Conservation (phyloP, 1,140 invertebrate species). For the Elysia chlorotica region DNA sequence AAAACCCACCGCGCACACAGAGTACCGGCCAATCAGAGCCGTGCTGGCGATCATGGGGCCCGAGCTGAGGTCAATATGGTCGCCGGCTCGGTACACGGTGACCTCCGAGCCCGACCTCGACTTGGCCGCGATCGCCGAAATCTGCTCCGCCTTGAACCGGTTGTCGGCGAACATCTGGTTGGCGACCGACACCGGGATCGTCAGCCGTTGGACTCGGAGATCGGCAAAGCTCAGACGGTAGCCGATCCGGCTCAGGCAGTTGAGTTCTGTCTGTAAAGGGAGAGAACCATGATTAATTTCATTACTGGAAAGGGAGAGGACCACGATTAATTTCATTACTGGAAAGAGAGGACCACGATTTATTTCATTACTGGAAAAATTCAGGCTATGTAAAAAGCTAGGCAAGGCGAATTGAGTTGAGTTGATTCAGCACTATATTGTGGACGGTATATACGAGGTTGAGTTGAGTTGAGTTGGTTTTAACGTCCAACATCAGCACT, state of each 20-base stretch:
- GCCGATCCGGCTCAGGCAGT: conserved; percentile 77
- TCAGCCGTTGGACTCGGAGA: conserved; percentile 74
- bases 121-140: conserved; percentile 76
- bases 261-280: conserved; percentile 70
- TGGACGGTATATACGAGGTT: no score
- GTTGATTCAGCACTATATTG: no score
- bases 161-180: conserved; percentile 86
- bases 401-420: no score
- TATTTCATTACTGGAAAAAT: no score
- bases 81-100: conserved; percentile 79
- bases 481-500: no score
- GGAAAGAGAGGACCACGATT: no score
- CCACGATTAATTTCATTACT: no score
- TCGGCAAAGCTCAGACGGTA: conserved; percentile 67
- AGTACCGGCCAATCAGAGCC: conserved; percentile 74
- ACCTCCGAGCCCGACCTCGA: conserved; percentile 64
- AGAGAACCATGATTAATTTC: no score
- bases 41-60: conserved; percentile 87
- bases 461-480: no score
- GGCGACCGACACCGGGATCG: conserved; percentile 74
- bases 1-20: conserved; percentile 69
- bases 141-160: conserved; percentile 79
- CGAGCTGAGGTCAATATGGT: conserved; percentile 88
- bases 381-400: no score
- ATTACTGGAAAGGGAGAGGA: no score